Percentiles rank a stretch among this genome's conserved stretches.
Conservation (phyloP, 2,113 vertebrate species). For the Neogale vison region DNA sequence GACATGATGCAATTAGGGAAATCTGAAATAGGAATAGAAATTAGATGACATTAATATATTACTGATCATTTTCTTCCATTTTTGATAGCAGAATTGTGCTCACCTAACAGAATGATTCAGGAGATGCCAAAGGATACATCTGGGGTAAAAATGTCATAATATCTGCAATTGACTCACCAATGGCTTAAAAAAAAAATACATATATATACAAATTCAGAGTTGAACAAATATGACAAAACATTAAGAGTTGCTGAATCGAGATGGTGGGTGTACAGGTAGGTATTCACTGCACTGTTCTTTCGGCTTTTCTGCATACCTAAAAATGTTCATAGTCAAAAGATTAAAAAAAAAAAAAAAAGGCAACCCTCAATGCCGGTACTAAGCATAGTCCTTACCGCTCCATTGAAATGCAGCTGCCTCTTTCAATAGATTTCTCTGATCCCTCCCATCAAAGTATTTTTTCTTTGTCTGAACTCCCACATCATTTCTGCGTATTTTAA, state of each 20-base stretch:
- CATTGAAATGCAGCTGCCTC: not conserved
- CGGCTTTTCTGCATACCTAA: not conserved
- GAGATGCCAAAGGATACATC: not conserved
- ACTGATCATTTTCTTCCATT: not conserved
- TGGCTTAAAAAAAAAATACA: not conserved
- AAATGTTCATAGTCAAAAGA: not conserved
- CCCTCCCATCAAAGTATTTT: not conserved
- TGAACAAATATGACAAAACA: not conserved
- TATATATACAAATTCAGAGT: not conserved
- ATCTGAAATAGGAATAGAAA: not conserved
- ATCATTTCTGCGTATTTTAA: not conserved
- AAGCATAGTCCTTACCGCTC: not conserved
- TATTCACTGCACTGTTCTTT: not conserved
- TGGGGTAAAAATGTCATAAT: not conserved
- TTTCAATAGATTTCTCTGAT: not conserved
- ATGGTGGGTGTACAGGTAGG: no score
- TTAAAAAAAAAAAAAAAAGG: not conserved
- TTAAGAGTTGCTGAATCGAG: not conserved
- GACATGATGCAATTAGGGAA: not conserved
- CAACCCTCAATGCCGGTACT: fast-evolving
- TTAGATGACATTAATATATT: not conserved
- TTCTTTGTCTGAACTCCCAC: not conserved
- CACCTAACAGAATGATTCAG: not conserved
- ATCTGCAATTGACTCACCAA: not conserved
- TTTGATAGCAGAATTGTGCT: not conserved